These are phyloP conservation scores for Xestobium rufovillosum DNA, from an alignment of 2,888 invertebrate species.

Conservation along the genomic window DNA sequence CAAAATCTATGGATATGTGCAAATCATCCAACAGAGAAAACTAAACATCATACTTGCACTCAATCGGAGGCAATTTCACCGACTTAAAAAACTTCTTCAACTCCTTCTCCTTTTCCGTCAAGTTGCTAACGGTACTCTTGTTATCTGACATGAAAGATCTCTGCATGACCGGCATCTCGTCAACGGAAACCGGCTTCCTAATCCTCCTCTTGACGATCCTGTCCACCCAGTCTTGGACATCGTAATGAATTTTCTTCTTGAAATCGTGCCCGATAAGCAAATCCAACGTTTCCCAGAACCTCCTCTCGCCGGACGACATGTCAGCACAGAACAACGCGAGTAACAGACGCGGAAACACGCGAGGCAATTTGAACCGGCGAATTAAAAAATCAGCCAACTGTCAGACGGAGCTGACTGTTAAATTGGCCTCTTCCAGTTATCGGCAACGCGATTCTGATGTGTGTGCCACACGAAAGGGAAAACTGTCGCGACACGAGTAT, in stretches of 20 bases:
- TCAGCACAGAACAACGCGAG: no score
- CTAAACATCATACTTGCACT: slow-evolving; percentile 32
- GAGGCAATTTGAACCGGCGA: no score
- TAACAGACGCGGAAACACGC: no score
- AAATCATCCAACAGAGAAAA: slow-evolving; percentile 5
- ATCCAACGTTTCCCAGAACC: slow-evolving; percentile 59
- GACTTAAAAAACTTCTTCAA: slow-evolving; percentile 24
- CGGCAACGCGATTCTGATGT: no score
- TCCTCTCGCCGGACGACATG: slow-evolving; percentile 29
- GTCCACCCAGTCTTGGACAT: slow-evolving; percentile 36
- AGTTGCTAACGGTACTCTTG: not conserved
- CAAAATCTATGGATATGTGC: not conserved
- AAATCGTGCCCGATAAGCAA: slow-evolving; percentile 50
- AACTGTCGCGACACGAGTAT: no score
- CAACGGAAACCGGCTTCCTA: no score
- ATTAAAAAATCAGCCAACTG: no score
- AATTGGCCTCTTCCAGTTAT: no score
- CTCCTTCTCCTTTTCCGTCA: slow-evolving; percentile 14
- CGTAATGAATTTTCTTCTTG: slow-evolving; percentile 39
- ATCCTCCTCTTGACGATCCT: slow-evolving; percentile 28
- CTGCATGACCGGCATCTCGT: no score
- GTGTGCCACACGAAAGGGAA: no score
- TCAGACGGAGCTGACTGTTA: no score
- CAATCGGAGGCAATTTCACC: slow-evolving; percentile 29
- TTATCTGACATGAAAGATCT: no score